A percentile compares a stretch with the other conserved stretches of the same genome.
Evolutionary conservation across 2,888 invertebrate species (phyloP).

Genomic region (Camponotus fellah): DNA sequence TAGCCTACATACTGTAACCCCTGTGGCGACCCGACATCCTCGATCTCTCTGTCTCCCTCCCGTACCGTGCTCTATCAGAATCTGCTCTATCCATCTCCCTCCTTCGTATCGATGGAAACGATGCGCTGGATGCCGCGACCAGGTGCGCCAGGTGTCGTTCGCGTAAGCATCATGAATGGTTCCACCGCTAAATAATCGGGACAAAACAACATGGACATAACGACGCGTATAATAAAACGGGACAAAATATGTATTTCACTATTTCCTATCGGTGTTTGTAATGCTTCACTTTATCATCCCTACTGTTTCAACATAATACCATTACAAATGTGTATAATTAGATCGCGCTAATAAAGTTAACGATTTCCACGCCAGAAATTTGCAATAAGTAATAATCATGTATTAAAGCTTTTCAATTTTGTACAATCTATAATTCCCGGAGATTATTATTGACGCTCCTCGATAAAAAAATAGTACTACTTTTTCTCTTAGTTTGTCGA

Average conservation of each 20-base stretch:
- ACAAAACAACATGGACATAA: not conserved
- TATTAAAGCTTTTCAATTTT: not conserved
- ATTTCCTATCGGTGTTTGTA: not conserved
- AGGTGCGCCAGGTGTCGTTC: conserved; percentile 76
- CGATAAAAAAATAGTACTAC: not conserved
- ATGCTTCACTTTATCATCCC: not conserved
- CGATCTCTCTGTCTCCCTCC: conserved; percentile 37
- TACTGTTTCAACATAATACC: not conserved
- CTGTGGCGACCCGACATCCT: conserved; percentile 59
- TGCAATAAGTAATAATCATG: not conserved
- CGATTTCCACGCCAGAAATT: not conserved
- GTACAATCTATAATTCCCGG: not conserved
- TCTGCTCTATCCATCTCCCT: conserved; percentile 57
- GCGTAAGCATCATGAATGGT: conserved; percentile 74
- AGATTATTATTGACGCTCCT: not conserved
- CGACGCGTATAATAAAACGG: not conserved
- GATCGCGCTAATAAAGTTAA: not conserved
- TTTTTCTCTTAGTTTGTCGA: not conserved
- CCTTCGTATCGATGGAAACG: conserved; percentile 49
- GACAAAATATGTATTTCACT: conserved; percentile 1
- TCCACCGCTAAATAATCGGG: not conserved
- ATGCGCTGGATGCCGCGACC: conserved; percentile 69
- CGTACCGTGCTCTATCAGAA: conserved; percentile 42
- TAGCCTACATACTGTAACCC: conserved; percentile 70
- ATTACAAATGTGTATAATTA: not conserved